phyloP scores from a whole-genome alignment of 2,113 vertebrate species.

The Varanus salvator region DNA sequence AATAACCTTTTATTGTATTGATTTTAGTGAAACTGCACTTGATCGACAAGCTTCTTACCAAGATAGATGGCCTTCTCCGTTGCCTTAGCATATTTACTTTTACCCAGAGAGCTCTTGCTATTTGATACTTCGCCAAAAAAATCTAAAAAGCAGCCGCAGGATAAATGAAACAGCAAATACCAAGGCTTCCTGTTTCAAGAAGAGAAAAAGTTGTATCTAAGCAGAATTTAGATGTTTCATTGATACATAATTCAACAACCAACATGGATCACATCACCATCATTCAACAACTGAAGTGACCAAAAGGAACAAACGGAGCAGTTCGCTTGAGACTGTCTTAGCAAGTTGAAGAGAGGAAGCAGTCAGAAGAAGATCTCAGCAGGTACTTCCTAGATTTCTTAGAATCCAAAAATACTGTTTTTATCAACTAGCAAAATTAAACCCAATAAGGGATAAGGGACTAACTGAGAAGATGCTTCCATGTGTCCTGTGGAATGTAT shows the following conservation, averaged over 20 bases:
- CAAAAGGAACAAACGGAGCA: too few species aligned
- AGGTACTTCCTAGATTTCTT: background rate
- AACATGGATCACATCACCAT: background rate
- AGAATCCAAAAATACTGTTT: background rate
- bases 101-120: background rate
- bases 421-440: background rate
- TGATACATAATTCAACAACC: background rate
- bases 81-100: background rate
- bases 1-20: background rate
- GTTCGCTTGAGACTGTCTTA: background rate
- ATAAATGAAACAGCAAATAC: background rate
- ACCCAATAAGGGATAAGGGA: background rate
- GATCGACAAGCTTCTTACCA: too few species aligned
- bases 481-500: background rate
- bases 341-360: background rate
- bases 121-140: background rate
- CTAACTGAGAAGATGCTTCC: background rate
- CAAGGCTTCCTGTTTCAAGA: background rate
- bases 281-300: background rate
- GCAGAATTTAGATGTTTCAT: background rate
- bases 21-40: background rate
- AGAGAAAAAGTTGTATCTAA: background rate
- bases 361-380: too few species aligned
- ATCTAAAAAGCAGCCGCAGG: background rate
- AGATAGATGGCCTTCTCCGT: background rate